Evolutionary conservation across 92 coral and sea anemone genomes (phyloP), one percentile per base, ranked within the genome.

Genomic region (Zoanthus gigantus): DNA sequence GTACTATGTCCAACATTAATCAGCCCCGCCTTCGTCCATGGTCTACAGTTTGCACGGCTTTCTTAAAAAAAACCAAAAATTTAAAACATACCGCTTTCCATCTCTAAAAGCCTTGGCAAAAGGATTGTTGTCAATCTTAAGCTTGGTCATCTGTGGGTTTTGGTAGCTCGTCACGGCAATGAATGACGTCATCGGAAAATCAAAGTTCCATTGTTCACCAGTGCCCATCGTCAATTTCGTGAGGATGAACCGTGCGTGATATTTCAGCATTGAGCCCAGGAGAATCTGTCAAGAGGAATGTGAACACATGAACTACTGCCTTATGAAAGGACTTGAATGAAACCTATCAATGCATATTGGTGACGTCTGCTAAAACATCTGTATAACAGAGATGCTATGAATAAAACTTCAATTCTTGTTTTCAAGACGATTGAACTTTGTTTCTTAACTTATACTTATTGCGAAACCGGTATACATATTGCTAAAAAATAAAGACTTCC

Each of bases 151-250:
- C 60, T 78, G 82, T 5, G 93, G 94, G 87, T 95, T 97, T 79
- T 95, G 94, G 90, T 97, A 97, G 91, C 95, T 87, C 3, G 99
- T 95, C 76, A 97, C 99, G 54, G 98, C 95, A 60, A 95, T 92
- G 85, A 97, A 97, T 82, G 93, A 93, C 75, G 98, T 95, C 90
- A 93, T 92, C 9, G 99, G 98, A 69, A 97, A 93, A 89, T 97
- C 95, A 77, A 97, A 89, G 85, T 79, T 87, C 95, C 98, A 96
- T 28, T 90, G 91, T 67, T 94, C 96, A 57, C 98, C 95, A 16
- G 90, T 92, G 50, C 90, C 92, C 74, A 90, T 85, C 69, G 91
- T 91, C 60, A 97, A 85, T 77, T 91, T 95, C 37, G 96, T 93
- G 3, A 97, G 86, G 10, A 93, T 72, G 7, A 97, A 81, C 84